A percentile compares a stretch with the other conserved stretches of the same genome.
phyloP scores from a whole-genome alignment of 2,888 invertebrate genomes.

The Halictus quadricinctus region DNA sequence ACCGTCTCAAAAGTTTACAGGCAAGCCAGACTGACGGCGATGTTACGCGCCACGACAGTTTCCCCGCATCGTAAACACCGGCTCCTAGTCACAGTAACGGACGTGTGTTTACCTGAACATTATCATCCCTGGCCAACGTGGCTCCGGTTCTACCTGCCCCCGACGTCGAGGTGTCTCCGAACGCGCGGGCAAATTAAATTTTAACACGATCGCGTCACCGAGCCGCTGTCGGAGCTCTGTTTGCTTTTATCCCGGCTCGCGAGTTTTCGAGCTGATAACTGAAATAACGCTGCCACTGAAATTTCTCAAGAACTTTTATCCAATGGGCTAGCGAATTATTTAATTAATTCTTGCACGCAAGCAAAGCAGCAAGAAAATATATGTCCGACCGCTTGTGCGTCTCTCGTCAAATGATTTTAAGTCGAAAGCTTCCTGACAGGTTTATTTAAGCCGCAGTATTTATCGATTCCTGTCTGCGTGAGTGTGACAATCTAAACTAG shows the following conservation, averaged over 20 bases:
- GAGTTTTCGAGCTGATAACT: not conserved
- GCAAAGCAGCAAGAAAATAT: not conserved
- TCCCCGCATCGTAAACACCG: constrained; percentile 60
- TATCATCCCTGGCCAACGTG: constrained; percentile 47
- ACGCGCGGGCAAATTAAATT: constrained; percentile 37
- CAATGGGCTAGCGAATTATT: not conserved
- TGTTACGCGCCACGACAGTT: constrained; percentile 47
- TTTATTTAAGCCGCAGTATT: not conserved
- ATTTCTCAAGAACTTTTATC: not conserved
- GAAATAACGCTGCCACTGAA: not conserved
- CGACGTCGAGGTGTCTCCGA: constrained; percentile 38
- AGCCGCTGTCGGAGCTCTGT: not conserved
- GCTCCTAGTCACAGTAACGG: constrained; percentile 52
- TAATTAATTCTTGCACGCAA: not conserved
- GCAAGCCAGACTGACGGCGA: constrained; percentile 54
- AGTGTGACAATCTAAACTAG: not conserved
- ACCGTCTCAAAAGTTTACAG: constrained; percentile 68
- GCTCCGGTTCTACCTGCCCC: constrained; percentile 36
- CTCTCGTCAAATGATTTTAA: not conserved
- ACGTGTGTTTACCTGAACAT: constrained; percentile 62
- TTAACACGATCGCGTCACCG: constrained; percentile 28
- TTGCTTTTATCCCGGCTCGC: not conserved
- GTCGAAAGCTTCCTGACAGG: not conserved
- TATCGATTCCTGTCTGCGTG: not conserved
- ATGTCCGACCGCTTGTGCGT: not conserved